Percentiles rank a stretch among this genome's conserved stretches.
Conservation (phyloP, 2,888 invertebrate species). For the Aspidiotus destructor region DNA sequence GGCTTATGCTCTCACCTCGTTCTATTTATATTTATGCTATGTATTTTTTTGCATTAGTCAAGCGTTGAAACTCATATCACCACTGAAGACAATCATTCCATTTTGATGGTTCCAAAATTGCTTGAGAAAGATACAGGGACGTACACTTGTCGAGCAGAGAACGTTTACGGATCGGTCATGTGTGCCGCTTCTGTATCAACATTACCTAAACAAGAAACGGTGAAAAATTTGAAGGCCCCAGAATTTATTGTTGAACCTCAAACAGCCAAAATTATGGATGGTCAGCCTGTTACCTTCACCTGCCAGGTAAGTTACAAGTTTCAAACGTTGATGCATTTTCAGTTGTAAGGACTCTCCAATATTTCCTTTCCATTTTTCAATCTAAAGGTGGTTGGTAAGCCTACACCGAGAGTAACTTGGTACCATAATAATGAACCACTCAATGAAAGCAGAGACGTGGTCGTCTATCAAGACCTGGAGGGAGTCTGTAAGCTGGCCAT, state of each 20-base stretch:
- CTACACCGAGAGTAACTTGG: conserved; percentile 73
- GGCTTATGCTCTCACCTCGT: not conserved
- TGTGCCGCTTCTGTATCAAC: conserved; percentile 64
- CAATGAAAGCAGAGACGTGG: conserved; percentile 65
- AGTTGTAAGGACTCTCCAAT: no score
- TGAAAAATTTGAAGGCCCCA: conserved; percentile 57
- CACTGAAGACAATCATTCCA: conserved; percentile 66
- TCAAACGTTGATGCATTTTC: no score
- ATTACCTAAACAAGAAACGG: conserved; percentile 48
- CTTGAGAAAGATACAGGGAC: conserved; percentile 60
- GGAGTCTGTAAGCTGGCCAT: conserved; percentile 72
- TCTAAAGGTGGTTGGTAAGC: conserved; percentile 50
- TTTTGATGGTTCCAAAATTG: conserved; percentile 63
- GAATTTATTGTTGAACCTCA: conserved; percentile 63
- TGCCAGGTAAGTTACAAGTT: conserved; percentile 47
- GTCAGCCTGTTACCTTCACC: conserved; percentile 66
- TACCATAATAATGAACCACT: conserved; percentile 61
- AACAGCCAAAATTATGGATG: conserved; percentile 75
- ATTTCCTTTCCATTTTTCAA: not conserved
- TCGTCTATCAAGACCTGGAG: conserved; percentile 56
- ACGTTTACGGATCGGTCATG: conserved; percentile 80
- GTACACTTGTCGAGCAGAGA: conserved; percentile 80
- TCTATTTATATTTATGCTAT: no score
- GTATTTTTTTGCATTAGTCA: conserved; percentile 41
- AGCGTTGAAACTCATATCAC: conserved; percentile 62